Conservation (phyloP, 1,140 invertebrate species). For the Fopius arisanus region DNA sequence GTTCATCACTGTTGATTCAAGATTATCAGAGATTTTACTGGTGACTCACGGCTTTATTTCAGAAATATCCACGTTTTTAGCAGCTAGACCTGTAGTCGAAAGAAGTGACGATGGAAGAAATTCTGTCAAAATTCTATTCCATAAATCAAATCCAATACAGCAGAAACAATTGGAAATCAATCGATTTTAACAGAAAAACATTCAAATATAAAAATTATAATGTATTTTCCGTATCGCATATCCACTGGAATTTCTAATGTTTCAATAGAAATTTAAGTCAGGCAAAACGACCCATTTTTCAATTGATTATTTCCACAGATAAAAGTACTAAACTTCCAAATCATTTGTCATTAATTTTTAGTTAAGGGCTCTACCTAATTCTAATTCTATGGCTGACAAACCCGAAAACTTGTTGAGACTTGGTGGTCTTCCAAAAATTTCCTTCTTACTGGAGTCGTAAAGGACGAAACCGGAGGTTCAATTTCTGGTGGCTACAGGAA, state of each 20-base stretch:
- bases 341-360: not conserved
- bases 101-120: constrained; percentile 68
- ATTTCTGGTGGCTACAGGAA: constrained; percentile 66
- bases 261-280: too few species aligned
- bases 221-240: too few species aligned
- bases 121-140: too few species aligned
- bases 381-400: constrained; percentile 67
- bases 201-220: too few species aligned
- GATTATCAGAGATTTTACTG: constrained; percentile 60
- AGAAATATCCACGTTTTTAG: constrained; percentile 59
- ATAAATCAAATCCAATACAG: too few species aligned
- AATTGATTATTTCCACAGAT: too few species aligned
- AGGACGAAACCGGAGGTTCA: constrained; percentile 73
- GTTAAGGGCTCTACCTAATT: constrained; percentile 68
- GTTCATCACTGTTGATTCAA: constrained; percentile 61
- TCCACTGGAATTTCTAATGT: too few species aligned
- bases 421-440: constrained; percentile 66
- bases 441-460: constrained; percentile 76
- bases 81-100: constrained; percentile 70
- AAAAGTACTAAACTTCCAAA: too few species aligned
- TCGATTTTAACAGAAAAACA: too few species aligned
- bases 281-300: too few species aligned
- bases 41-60: constrained; percentile 62
- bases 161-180: too few species aligned
- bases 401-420: constrained; percentile 69